Conservation (phyloP, 2,113 vertebrate species). For the Poeciliopsis occidentalis region DNA sequence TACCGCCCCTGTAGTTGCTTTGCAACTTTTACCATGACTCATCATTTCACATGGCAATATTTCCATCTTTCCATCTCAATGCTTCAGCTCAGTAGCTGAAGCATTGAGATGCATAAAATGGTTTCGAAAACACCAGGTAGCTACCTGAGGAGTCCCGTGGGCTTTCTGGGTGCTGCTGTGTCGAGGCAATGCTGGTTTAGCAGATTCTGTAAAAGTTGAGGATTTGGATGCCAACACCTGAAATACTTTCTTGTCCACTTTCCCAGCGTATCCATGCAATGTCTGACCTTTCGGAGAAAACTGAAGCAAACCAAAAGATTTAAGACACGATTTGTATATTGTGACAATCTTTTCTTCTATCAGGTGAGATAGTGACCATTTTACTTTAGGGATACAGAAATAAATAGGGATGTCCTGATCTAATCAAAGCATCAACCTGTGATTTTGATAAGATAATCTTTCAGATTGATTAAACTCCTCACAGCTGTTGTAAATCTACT, state of each 20-base stretch:
- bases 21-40: slow-evolving; percentile 21
- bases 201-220: slow-evolving; percentile 16
- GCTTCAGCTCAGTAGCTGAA: neutral
- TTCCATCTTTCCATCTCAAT: neutral
- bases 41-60: neutral
- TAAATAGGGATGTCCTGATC: neutral
- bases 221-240: slow-evolving; percentile 42
- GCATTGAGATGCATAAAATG: neutral
- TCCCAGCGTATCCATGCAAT: slow-evolving; percentile 80
- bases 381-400: neutral
- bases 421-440: too few relatives aligned
- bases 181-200: slow-evolving; percentile 47
- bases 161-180: slow-evolving; percentile 48
- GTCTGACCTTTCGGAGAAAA: slow-evolving; percentile 86
- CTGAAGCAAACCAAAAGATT: slow-evolving; percentile 67
- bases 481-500: too few relatives aligned
- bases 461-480: neutral
- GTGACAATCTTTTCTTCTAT: neutral
- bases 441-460: too few relatives aligned
- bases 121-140: neutral
- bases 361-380: neutral
- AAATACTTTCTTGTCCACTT: slow-evolving; percentile 55
- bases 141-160: slow-evolving; percentile 68
- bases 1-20: slow-evolving; percentile 22
- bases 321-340: slow-evolving; percentile 2